Base-by-base conservation (phyloP, 2,888 invertebrate species). In the Orchesellides sinensis region DNA sequence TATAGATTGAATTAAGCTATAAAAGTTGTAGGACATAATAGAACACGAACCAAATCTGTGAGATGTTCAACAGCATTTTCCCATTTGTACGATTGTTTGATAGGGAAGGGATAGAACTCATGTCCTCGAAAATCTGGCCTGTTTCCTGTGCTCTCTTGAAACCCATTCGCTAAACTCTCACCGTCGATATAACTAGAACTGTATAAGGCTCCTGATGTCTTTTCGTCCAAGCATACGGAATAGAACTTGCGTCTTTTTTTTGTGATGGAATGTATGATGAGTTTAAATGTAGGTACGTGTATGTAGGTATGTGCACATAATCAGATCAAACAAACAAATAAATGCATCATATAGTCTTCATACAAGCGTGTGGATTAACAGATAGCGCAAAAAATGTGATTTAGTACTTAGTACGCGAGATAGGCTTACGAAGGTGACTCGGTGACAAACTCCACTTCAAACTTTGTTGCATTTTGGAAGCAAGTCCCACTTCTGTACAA, bases 191-290 rank as follows among this genome's bases (percentile, higher is more conserved):
- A 73, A 54, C 81, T 77, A 0, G 75, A 49, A 5, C 82, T 29
- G 14, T 83, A 88, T 1, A 83, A 29, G 2, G 87, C 85, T 35
- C 83, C 83, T 0, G 78, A 84, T 2, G 66, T 68, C 6, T 6
- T n/a, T 56, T 86, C 83, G 54, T 87, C 80, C 73, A 87, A 81
- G 52, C 88, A 88, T 4, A 84, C 70, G 5, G 72, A 54, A n/a
- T 84, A 83, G 40, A 82, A 73, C 19, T 66, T 63, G 27, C 59
- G 68, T 12, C 83, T 84, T 49, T 25, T 10, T 47, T 35, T 35
- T 35, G 35, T 35, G 35, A 12, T 8, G 35, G 6, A 35, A 35
- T 8, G 12, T 8, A 35, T 35, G 35, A 8, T 35, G 6, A 5
- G 35, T 35, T 35, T 12, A n/a, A n/a, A n/a, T n/a, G n/a, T n/a